These are phyloP conservation scores for Phodopus roborovskii DNA, from an alignment of 2,113 vertebrate genomes.

Conservation along the genomic window DNA sequence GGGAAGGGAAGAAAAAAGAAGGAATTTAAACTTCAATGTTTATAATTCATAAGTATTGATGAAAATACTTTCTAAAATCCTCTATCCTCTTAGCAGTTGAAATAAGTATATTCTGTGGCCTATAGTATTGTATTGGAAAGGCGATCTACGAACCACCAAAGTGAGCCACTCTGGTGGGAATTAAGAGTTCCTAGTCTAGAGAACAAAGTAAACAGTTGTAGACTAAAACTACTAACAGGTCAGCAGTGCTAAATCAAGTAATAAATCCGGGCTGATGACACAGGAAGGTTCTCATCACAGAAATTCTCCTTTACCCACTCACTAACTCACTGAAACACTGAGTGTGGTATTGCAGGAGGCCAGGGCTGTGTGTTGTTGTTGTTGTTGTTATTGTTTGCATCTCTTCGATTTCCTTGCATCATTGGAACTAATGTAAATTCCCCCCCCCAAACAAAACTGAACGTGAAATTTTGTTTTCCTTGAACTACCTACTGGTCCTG, in stretches of 20 bases:
- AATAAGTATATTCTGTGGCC: conserved; percentile 40
- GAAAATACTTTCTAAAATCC: background rate
- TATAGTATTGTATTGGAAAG: conserved; percentile 54
- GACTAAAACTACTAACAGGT: conserved; percentile 7
- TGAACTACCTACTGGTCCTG: background rate
- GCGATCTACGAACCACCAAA: background rate
- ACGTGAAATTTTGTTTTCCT: background rate
- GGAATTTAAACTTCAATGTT: background rate
- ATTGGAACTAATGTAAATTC: background rate
- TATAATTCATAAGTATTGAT: background rate
- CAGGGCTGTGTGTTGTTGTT: too few species aligned
- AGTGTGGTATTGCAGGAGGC: background rate
- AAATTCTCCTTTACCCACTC: background rate
- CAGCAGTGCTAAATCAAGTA: background rate
- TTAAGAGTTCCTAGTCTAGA: background rate
- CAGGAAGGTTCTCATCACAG: background rate
- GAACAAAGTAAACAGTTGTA: background rate
- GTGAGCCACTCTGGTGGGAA: background rate
- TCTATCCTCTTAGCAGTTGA: background rate
- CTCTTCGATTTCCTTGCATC: background rate
- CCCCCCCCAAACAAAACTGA: background rate
- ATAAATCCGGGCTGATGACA: background rate
- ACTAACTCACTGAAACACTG: background rate
- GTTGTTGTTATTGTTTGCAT: background rate
- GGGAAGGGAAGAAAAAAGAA: too few species aligned